These are phyloP conservation scores for Microcebus murinus DNA, from an alignment of 2,113 vertebrate species.

Conservation along the genomic window DNA sequence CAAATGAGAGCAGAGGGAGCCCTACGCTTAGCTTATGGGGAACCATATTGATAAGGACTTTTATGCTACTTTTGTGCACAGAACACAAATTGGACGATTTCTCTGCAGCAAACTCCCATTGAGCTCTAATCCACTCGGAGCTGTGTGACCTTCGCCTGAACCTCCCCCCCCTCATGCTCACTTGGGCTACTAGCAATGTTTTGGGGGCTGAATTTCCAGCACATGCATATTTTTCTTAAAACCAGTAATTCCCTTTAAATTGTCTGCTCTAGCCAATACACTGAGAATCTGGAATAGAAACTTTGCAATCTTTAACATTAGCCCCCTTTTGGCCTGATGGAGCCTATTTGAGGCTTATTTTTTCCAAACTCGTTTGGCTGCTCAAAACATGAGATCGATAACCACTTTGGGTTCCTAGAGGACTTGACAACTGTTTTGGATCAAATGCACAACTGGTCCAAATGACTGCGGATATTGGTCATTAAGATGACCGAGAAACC, in stretches of 20 bases:
- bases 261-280: constrained; percentile 68
- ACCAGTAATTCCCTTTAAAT: constrained; percentile 68
- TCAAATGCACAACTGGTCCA: neutral
- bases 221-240: constrained; percentile 16
- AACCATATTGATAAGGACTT: neutral
- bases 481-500: constrained; percentile 29
- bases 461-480: neutral
- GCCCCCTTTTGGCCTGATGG: neutral
- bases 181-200: constrained; percentile 25
- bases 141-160: constrained; percentile 63
- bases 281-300: neutral
- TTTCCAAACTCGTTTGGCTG: neutral
- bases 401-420: constrained; percentile 13
- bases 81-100: constrained; percentile 34
- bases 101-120: constrained; percentile 45
- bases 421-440: constrained; percentile 46
- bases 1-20: neutral
- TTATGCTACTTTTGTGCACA: neutral
- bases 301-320: neutral
- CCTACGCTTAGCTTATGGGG: neutral
- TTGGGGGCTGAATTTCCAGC: constrained; percentile 71
- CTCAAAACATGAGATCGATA: neutral
- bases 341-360: neutral
- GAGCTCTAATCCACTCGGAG: neutral
- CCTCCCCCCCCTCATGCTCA: neutral